Evolutionary conservation across 2,113 vertebrate genomes (phyloP).

Genomic region (Neodontobutis hainanensis): DNA sequence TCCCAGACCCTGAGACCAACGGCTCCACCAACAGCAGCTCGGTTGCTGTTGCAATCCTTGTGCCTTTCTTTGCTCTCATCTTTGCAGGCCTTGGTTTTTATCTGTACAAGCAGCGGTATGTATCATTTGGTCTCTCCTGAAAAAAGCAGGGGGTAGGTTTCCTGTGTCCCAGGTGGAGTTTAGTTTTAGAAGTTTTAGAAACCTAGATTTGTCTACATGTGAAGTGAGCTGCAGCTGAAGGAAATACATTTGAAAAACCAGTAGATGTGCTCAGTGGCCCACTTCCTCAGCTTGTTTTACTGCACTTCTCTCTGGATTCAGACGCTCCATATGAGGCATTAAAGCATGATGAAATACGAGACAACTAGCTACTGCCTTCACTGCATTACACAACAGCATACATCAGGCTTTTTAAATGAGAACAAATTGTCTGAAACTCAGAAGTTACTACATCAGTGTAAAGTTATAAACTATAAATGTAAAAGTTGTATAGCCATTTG

Average conservation of each 20-base stretch:
- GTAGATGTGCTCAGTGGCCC: constrained; percentile 26
- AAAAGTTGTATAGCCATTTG: too few species aligned
- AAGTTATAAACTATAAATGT: background rate
- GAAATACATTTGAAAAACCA: constrained; percentile 14
- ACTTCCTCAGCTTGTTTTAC: constrained; percentile 30
- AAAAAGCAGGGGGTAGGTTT: constrained; percentile 1
- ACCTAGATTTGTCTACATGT: constrained; percentile 27
- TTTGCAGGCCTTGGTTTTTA: constrained; percentile 99
- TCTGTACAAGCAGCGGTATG: constrained; percentile 97
- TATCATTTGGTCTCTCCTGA: constrained; percentile 5
- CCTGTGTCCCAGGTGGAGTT: constrained; percentile 2
- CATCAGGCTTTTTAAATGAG: constrained; percentile 38
- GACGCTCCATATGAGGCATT: constrained; percentile 34
- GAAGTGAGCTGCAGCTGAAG: constrained; percentile 32
- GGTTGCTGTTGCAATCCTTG: constrained; percentile 98
- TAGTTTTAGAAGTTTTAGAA: constrained; percentile 24
- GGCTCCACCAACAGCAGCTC: constrained; percentile 96
- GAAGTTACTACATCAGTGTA: background rate
- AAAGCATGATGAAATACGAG: constrained; percentile 58
- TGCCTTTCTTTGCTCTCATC: constrained; percentile 99
- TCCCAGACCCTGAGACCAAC: constrained; percentile 83
- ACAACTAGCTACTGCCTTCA: constrained; percentile 26
- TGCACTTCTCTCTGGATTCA: constrained; percentile 33
- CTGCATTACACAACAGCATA: constrained; percentile 19
- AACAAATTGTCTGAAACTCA: background rate